Percentiles rank a stretch among this genome's conserved stretches.
Conservation (phyloP, 2,113 vertebrate species). For the Hydropotes inermis region DNA sequence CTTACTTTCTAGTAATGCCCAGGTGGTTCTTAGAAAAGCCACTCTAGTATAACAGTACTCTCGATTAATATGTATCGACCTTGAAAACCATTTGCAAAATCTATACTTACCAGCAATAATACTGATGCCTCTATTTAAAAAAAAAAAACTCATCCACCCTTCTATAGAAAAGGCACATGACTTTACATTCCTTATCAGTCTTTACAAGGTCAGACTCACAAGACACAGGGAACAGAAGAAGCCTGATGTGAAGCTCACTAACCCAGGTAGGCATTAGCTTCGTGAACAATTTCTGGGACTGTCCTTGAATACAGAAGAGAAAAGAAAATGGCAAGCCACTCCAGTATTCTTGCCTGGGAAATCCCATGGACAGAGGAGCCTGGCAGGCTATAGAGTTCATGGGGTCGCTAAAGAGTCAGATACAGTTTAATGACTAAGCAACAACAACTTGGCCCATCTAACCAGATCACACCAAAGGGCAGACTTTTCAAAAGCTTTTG, state of each 20-base stretch:
- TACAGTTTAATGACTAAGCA: neutral
- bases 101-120: slow-evolving; percentile 47
- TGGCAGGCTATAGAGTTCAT: neutral
- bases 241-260: neutral
- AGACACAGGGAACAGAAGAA: neutral
- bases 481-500: neutral
- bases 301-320: neutral
- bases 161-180: neutral
- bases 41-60: neutral
- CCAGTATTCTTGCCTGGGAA: neutral
- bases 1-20: slow-evolving; percentile 41
- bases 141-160: neutral
- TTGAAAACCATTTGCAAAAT: slow-evolving; percentile 65
- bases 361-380: neutral
- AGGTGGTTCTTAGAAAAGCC: slow-evolving; percentile 41
- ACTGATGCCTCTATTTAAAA: neutral
- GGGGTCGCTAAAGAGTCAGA: neutral
- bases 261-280: neutral
- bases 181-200: neutral
- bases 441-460: neutral
- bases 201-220: slow-evolving; percentile 37
- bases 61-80: slow-evolving; percentile 46
- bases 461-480: neutral
- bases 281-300: neutral
- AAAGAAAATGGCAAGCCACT: neutral